Evolutionary conservation across 2,113 vertebrate genomes (phyloP), one percentile per base, ranked within the genome.

Genomic region (Mustela lutreola): DNA sequence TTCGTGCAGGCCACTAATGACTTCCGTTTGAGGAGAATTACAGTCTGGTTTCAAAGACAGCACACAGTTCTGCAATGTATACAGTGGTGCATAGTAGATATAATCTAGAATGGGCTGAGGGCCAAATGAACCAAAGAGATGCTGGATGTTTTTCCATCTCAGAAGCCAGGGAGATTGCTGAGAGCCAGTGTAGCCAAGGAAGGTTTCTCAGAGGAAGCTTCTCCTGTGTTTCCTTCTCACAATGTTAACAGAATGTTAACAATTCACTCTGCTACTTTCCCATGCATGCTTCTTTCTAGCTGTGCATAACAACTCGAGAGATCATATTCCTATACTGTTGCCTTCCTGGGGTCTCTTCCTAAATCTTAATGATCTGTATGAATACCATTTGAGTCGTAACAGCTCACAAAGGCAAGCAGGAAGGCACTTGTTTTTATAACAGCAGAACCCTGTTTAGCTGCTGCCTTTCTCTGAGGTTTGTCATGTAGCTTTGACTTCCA

Each of bases 301-400:
- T 28, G 2, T 95, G 26, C 62, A 0, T 79, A 70, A 1, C 3
- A 45, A 22, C 93, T 95, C 60, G 87, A 36, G 48, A 73, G 48
- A 24, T 95, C 45, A 45, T 79, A 53, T 80, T 96, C 87, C 83
- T 80, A 62, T 4, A 62, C 8, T 75, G 2, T 58, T 87, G 31
- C 24, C n/a, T 63, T 56, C 92, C 42, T 67, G 45, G 84, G 87
- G 94, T 67, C 50, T 96, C 73, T 95, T 97, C 97, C 98, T 95
- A 94, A 33, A 26, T 2, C 82, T 75, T 83, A 94, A 31, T 93
- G 12, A 60, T 63, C 36, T 84, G 11, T 90, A 67, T 94, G 93
- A 95, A 58, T 94, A 28, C 1, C 39, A 15, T n/a, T 56, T 97
- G 97, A 97, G 79, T 96, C 94, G 2, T 0, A 60, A 18, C 81